Evolutionary conservation across 1,140 invertebrate species (phyloP).

Genomic region (Trichoplusia ni): DNA sequence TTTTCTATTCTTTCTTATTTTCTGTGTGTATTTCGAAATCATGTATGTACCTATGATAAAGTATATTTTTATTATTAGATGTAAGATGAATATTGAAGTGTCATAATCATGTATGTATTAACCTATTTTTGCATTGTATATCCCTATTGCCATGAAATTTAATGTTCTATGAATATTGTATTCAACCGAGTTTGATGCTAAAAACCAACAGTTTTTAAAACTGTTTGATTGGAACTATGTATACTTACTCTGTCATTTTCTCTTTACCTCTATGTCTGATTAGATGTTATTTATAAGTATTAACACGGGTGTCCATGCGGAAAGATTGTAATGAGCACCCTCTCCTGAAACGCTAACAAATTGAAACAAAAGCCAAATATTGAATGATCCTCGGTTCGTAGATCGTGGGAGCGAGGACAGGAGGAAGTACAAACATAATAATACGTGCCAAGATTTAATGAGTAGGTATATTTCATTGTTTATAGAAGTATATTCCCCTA

Average conservation of each 20-base stretch:
- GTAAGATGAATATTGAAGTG: not conserved
- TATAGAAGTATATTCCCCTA: constrained; percentile 22
- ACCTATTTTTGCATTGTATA: not conserved
- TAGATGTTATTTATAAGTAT: not conserved
- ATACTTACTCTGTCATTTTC: not conserved
- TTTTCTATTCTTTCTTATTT: not conserved
- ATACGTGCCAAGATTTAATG: constrained; percentile 32
- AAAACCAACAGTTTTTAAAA: not conserved
- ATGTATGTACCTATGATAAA: constrained; percentile 5
- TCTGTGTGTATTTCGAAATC: not conserved
- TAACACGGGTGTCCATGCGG: not conserved
- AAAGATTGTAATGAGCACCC: not conserved
- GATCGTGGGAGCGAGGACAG: not conserved
- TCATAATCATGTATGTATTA: constrained; percentile 9
- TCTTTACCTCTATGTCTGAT: not conserved
- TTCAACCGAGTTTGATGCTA: too few species aligned
- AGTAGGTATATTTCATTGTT: constrained; percentile 27
- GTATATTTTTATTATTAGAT: not conserved
- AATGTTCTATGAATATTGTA: too few species aligned
- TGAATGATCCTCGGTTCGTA: constrained; percentile 9
- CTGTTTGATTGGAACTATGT: not conserved
- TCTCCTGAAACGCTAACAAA: not conserved
- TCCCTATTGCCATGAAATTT: not conserved
- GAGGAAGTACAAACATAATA: constrained; percentile 31
- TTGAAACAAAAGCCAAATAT: constrained; percentile 22